These are phyloP conservation scores for Helarctos malayanus DNA, from an alignment of 2,797 vertebrate genomes.

Conservation along the genomic window DNA sequence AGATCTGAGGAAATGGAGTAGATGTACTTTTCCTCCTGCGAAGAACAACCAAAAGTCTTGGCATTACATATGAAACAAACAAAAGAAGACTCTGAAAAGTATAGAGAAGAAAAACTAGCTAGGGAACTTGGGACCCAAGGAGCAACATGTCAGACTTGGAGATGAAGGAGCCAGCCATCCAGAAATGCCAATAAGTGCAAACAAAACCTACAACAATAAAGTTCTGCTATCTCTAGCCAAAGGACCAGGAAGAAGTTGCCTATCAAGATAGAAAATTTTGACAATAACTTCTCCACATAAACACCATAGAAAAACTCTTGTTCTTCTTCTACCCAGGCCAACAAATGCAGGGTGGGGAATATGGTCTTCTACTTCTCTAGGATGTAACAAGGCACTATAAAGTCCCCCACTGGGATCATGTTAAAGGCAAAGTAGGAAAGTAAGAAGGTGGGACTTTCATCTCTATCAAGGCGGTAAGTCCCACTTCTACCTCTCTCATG, in stretches of 20 bases:
- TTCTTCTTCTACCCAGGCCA: background rate
- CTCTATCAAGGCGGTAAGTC: background rate
- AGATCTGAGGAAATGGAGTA: background rate
- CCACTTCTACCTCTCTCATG: background rate
- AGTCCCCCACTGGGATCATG: accelerated
- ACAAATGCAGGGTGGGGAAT: background rate
- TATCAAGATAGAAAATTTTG: background rate
- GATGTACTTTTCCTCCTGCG: background rate
- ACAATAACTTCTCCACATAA: background rate
- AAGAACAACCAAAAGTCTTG: background rate
- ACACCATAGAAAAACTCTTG: background rate
- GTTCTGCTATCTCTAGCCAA: background rate
- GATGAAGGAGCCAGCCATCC: background rate
- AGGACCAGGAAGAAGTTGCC: background rate
- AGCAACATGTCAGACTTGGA: background rate
- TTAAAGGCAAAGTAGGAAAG: background rate
- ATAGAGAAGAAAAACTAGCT: background rate
- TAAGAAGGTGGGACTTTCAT: background rate
- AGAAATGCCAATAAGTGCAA: background rate
- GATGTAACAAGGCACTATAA: background rate
- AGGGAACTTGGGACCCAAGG: background rate
- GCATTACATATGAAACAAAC: background rate
- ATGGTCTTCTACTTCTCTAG: background rate
- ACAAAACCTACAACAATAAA: background rate
- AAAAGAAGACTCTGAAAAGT: background rate